phyloP scores from a whole-genome alignment of 2,113 vertebrate genomes.

The Romanogobio albipinnatus region DNA sequence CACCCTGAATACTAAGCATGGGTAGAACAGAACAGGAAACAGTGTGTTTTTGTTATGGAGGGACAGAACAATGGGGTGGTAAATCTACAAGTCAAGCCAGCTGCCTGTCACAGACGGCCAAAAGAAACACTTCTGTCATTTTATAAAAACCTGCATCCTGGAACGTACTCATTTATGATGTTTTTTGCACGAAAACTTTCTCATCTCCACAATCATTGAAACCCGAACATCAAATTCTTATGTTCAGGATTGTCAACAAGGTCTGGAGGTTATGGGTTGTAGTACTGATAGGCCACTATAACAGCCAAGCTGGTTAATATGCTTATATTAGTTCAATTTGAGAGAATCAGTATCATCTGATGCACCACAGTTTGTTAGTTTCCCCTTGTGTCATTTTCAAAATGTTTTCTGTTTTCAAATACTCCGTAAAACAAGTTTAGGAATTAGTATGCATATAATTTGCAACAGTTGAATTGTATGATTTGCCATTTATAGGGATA shows the following conservation, averaged over 20 bases:
- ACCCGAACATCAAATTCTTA: background rate
- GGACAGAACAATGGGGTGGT: conserved; percentile 52
- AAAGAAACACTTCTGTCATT: conserved; percentile 59
- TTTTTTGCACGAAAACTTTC: background rate
- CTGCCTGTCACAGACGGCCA: conserved; percentile 44
- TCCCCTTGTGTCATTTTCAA: background rate
- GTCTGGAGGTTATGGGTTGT: background rate
- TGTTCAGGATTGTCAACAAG: background rate
- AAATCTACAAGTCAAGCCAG: conserved; percentile 41
- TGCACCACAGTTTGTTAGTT: background rate
- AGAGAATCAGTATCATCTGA: background rate
- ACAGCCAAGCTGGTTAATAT: background rate
- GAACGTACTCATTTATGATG: conserved; percentile 3
- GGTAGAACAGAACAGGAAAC: conserved; percentile 46
- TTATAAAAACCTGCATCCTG: conserved; percentile 38
- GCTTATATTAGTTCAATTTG: background rate
- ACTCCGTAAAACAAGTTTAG: background rate
- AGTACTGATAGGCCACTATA: background rate
- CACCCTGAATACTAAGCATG: conserved; percentile 22
- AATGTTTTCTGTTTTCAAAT: background rate
- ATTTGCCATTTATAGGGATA: background rate
- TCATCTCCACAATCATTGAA: background rate
- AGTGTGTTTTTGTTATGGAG: conserved; percentile 49
- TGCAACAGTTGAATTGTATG: background rate
- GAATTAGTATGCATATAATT: background rate